Percentiles rank a stretch among this genome's conserved stretches.
These are phyloP conservation scores for Sapayoa aenigma DNA, from an alignment of 2,113 vertebrate species.

Conservation along the genomic window DNA sequence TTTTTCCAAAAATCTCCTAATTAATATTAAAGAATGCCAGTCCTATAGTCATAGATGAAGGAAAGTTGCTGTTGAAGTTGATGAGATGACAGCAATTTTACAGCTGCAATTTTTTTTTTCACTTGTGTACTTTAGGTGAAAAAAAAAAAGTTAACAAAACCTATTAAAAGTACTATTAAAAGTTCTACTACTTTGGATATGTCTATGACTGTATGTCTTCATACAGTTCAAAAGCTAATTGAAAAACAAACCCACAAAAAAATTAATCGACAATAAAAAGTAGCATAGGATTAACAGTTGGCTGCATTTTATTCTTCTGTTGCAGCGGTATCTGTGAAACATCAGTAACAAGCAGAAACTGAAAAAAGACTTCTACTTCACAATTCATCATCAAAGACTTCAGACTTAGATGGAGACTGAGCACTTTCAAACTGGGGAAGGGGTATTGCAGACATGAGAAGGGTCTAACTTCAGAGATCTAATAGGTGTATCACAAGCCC, in stretches of 20 bases:
- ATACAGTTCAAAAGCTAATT: background rate
- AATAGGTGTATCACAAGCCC: background rate
- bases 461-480: background rate
- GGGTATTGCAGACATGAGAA: background rate
- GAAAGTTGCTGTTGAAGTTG: background rate
- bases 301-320: background rate
- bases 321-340: background rate
- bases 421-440: background rate
- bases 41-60: background rate
- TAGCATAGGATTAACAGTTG: background rate
- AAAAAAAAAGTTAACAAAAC: background rate
- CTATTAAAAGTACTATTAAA: background rate
- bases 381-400: background rate
- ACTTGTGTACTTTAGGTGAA: background rate
- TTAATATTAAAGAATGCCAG: background rate
- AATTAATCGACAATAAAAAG: background rate
- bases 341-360: background rate
- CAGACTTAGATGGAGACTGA: background rate
- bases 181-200: background rate
- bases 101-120: background rate
- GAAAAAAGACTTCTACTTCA: background rate
- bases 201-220: background rate
- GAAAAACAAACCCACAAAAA: background rate
- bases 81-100: background rate
- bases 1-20: background rate